These are phyloP conservation scores for Phymatocera aterrima DNA, from an alignment of 2,888 invertebrate species.

Conservation along the genomic window DNA sequence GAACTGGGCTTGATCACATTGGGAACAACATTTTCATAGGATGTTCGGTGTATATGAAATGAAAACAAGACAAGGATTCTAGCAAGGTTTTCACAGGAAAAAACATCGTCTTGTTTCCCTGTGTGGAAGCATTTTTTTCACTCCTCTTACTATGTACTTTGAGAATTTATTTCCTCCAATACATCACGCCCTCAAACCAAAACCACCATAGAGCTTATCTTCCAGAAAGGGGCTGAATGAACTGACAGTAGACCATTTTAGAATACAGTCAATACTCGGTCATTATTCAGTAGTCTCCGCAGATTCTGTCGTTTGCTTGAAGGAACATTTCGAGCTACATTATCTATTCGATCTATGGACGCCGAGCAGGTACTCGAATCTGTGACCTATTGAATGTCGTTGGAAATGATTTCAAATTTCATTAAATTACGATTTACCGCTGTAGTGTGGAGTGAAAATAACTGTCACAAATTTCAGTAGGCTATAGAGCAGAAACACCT, in stretches of 20 bases:
- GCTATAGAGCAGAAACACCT: too few relatives aligned
- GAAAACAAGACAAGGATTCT: slow-evolving; percentile 16
- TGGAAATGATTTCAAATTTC: background rate
- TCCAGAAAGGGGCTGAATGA: background rate
- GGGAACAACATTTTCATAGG: slow-evolving; percentile 23
- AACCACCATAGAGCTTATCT: background rate
- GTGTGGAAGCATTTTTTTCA: background rate
- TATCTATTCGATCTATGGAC: background rate
- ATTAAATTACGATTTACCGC: background rate
- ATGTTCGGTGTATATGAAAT: background rate
- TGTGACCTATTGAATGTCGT: background rate
- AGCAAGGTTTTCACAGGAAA: background rate
- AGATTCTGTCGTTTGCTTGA: background rate
- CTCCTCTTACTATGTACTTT: background rate
- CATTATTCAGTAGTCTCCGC: slow-evolving; percentile 16
- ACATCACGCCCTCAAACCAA: background rate
- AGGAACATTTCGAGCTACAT: slow-evolving; percentile 2
- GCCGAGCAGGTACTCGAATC: background rate
- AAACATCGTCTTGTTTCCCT: slow-evolving; percentile 24
- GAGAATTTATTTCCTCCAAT: background rate
- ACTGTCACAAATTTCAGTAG: too few relatives aligned
- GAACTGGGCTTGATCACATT: background rate
- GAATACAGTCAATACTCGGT: slow-evolving; percentile 19
- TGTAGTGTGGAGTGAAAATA: background rate
- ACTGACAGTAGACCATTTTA: slow-evolving; percentile 1